phyloP scores from a whole-genome alignment of 2,888 invertebrate genomes.

The Xestobium rufovillosum region DNA sequence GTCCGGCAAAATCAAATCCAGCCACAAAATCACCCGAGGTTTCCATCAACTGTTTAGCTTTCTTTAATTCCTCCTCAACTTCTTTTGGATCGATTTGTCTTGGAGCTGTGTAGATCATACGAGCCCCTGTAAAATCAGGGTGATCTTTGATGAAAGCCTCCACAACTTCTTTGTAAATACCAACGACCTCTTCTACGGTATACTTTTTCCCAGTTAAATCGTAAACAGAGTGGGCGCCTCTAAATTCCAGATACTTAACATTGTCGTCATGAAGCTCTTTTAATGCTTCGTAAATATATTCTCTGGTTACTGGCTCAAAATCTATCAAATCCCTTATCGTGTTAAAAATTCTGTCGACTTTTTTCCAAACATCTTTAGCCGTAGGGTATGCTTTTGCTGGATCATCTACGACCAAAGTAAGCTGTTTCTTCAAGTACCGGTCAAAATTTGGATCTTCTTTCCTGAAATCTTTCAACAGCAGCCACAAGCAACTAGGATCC shows the following conservation, averaged over 20 bases:
- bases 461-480: constrained; percentile 43
- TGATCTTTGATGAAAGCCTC: constrained; percentile 45
- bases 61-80: constrained; percentile 32
- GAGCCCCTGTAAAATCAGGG: constrained; percentile 49
- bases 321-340: constrained; percentile 39
- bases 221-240: constrained; percentile 45
- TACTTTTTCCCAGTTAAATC: constrained; percentile 46
- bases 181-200: constrained; percentile 41
- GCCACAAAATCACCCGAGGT: constrained; percentile 55
- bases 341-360: constrained; percentile 45
- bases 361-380: constrained; percentile 44
- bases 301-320: constrained; percentile 42
- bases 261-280: constrained; percentile 51
- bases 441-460: constrained; percentile 18
- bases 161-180: constrained; percentile 42
- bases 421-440: constrained; percentile 27
- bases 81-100: constrained; percentile 39
- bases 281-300: constrained; percentile 45
- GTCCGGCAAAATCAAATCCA: constrained; percentile 70
- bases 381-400: constrained; percentile 31
- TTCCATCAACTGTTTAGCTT: constrained; percentile 35
- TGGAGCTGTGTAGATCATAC: constrained; percentile 50
- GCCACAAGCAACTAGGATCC: constrained; percentile 41
- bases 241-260: constrained; percentile 50
- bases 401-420: constrained; percentile 28